Base-by-base conservation (phyloP, 2,113 vertebrate species). In the Corydoras maculifer region DNA sequence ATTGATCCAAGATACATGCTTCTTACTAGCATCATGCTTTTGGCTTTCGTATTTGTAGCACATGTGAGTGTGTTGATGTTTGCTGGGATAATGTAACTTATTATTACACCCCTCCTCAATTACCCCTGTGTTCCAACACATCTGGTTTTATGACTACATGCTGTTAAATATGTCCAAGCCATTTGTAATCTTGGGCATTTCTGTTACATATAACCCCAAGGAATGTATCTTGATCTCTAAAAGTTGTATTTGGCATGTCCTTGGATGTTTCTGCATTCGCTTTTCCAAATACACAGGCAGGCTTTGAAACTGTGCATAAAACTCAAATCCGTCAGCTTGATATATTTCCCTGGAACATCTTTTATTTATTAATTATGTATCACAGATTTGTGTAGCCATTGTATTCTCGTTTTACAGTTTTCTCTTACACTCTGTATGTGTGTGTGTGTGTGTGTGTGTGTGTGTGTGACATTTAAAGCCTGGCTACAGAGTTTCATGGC, bases 391-490 rank as follows among this genome's bases (percentile, higher is more conserved):
- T 54, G 48, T 66, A 53, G n/a, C 57, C 18, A 10, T 50, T 54
- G 35, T 31, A 5, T 18, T 29, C 5, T 58, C 14, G 10, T 30
- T 60, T 25, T 25, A 14, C 14, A 3, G 15, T 48, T 18, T 12
- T 54, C 35, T 63, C 18, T 63, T 15, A 9, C n/a, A n/a, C 35
- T 63, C 11, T 71, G 69, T 69, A 48, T 66, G 64, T 75, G 35
- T 59, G 69, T 61, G 29, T 61, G 30, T 61, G 12, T 35, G 30
- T 61, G 30, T 61, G 59, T 63, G 18, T 54, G 49, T n/a, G 58
- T 64, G 74, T 65, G 32, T 55, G 62, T 79, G 71, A 81, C 76
- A 76, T 79, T 76, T 75, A 55, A 57, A 78, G 64, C 57, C 48
- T 35, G 55, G 61, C 66, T 61, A 69, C 25, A 69, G 48, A 69